phyloP scores from a whole-genome alignment of 2,113 vertebrate species.

The Hypocryptadius cinnamomeus region DNA sequence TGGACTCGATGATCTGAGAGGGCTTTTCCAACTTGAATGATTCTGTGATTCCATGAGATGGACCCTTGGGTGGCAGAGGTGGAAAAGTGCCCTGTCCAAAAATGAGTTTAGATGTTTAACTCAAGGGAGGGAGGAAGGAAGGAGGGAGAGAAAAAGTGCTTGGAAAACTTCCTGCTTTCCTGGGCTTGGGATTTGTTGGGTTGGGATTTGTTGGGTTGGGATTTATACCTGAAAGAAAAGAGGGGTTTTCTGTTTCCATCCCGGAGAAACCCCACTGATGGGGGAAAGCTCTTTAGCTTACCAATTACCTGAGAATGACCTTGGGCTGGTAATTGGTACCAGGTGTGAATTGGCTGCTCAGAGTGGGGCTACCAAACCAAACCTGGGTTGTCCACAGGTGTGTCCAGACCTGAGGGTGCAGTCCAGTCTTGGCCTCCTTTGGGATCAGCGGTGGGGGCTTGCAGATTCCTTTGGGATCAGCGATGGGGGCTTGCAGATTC shows the following conservation, averaged over 20 bases:
- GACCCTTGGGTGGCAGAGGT: background rate
- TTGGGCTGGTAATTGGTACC: background rate
- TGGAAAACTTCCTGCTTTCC: background rate
- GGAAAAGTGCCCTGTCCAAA: background rate
- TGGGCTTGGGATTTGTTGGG: background rate
- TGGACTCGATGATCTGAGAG: background rate
- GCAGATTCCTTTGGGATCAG: background rate
- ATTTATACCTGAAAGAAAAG: background rate
- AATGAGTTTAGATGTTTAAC: background rate
- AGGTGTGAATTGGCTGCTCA: background rate
- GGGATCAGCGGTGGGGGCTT: background rate
- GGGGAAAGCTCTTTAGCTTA: background rate
- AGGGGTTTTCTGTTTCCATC: background rate
- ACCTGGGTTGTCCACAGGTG: accelerated
- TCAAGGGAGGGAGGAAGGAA: background rate
- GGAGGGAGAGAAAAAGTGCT: background rate
- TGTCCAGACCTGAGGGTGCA: background rate
- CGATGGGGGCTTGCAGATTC: no score
- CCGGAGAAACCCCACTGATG: background rate
- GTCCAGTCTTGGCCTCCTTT: background rate
- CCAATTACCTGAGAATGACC: background rate
- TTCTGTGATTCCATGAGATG: background rate
- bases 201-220: background rate
- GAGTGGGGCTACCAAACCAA: accelerated
- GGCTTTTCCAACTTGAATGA: background rate